Base-by-base conservation (phyloP, 2,113 vertebrate genomes). In the Sander vitreus region DNA sequence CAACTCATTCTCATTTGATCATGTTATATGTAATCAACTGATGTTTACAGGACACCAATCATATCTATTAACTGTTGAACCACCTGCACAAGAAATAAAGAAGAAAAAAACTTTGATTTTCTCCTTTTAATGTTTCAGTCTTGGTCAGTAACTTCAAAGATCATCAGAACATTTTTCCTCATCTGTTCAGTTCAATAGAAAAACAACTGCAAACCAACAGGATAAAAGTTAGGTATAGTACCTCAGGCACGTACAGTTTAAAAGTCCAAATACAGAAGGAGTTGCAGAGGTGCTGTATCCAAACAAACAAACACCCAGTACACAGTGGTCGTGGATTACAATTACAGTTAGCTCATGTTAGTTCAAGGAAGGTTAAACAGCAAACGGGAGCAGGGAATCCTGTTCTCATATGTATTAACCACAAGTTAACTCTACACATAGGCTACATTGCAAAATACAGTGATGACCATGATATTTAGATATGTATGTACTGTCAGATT, bases 81-180 rank as follows among this genome's bases (percentile, higher is more conserved):
- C 94, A 94, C 94, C 76, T 91, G 93, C 94, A 94, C 93, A 89
- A 87, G 67, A 91, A 94, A 93, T 91, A 93, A 93, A 94, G 68
- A 78, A 81, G 80, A 82, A 54, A 18, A 23, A 25, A 69, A 4
- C 6, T 8, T 59, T 11, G 12, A 30, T 66, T 75, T 65, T 76
- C 12, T 85, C 45, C 51, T 86, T 87, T 93, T 91, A 88, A 73
- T 90, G 75, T 89, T 88, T 87, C 47, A 12, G n/a, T 85, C 45
- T 78, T 64, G 9, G 30, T 86, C 71, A 80, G 50, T 76, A 64
- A 85, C 55, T 50, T 76, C 45, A 69, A 14, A 63, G 48, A 39
- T 79, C 18, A 78, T 66, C 72, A 65, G 25, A 64, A 51, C 36
- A 27, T 73, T 23, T 62, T 55, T 66, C 50, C 50, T 59, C 51